Evolutionary conservation across 2,113 vertebrate species (phyloP).

Genomic region (Proterorhinus semilunaris): DNA sequence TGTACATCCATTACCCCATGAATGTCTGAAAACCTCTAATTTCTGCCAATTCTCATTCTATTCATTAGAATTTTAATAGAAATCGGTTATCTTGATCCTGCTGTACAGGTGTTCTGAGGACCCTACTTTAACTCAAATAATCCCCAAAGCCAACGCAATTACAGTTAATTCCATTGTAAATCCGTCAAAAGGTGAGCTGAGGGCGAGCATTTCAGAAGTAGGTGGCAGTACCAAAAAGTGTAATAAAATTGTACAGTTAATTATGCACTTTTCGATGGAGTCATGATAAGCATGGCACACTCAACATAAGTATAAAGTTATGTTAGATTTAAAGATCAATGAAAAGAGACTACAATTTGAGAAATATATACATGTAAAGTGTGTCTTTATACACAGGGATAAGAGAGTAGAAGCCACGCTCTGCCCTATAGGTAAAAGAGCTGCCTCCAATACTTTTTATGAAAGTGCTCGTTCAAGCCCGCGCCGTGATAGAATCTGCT

Average conservation of each 20-base stretch:
- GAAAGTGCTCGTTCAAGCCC: too few species aligned
- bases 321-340: too few species aligned
- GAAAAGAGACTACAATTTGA: too few species aligned
- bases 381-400: too few species aligned
- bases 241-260: conserved; percentile 64
- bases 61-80: conserved; percentile 70
- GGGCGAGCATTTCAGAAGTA: conserved; percentile 55
- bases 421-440: too few species aligned
- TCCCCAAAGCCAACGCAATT: conserved; percentile 72
- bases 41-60: conserved; percentile 61
- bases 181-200: conserved; percentile 70
- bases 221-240: conserved; percentile 14
- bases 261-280: conserved; percentile 27
- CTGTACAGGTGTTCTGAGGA: conserved; percentile 73
- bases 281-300: too few species aligned
- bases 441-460: too few species aligned
- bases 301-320: too few species aligned
- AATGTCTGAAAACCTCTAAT: conserved; percentile 66
- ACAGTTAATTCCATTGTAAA: conserved; percentile 75
- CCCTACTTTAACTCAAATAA: conserved; percentile 69
- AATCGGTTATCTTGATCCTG: conserved; percentile 65
- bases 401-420: too few species aligned
- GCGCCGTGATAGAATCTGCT: too few species aligned
- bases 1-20: conserved; percentile 62
- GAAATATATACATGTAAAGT: too few species aligned